A percentile compares a stretch with the other conserved stretches of the same genome.
Evolutionary conservation across 2,888 invertebrate genomes (phyloP).

Genomic region (Sussaba pulchella): DNA sequence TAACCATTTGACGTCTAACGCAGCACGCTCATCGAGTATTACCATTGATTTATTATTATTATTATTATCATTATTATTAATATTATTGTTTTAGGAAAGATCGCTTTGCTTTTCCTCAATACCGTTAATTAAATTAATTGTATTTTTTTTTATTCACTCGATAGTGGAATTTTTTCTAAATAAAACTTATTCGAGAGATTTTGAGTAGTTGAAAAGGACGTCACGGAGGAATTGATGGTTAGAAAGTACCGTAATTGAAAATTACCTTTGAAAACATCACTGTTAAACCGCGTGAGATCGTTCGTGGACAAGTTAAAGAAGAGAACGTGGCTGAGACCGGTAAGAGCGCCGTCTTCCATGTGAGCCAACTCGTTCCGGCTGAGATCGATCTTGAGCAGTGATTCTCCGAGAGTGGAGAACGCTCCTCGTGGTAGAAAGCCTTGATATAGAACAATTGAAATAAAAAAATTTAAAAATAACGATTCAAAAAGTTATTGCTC

Average conservation of each 20-base stretch:
- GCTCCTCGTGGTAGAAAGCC: constrained; percentile 89
- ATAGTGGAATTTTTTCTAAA: too few relatives aligned
- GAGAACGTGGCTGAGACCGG: constrained; percentile 88
- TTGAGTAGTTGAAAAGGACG: background rate
- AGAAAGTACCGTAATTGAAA: background rate
- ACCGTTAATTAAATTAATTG: background rate
- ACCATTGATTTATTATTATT: background rate
- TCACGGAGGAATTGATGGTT: background rate
- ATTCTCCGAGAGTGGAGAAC: constrained; percentile 83
- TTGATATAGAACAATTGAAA: constrained; percentile 85
- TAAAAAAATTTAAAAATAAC: background rate
- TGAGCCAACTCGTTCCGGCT: constrained; percentile 91
- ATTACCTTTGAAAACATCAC: constrained; percentile 91
- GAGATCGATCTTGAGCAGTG: constrained; percentile 91
- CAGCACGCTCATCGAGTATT: background rate
- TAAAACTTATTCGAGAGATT: background rate
- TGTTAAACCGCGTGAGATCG: constrained; percentile 92
- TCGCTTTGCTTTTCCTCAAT: background rate
- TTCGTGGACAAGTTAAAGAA: constrained; percentile 91
- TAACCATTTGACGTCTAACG: background rate
- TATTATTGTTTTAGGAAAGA: too few relatives aligned
- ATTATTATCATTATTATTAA: too few relatives aligned
- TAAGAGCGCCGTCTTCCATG: constrained; percentile 92
- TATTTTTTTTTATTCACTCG: too few relatives aligned
- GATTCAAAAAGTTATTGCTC: background rate